Percentiles rank a stretch among this genome's conserved stretches.
These are phyloP conservation scores for Hypolimnas misippus DNA, from an alignment of 2,888 invertebrate genomes.

Conservation along the genomic window DNA sequence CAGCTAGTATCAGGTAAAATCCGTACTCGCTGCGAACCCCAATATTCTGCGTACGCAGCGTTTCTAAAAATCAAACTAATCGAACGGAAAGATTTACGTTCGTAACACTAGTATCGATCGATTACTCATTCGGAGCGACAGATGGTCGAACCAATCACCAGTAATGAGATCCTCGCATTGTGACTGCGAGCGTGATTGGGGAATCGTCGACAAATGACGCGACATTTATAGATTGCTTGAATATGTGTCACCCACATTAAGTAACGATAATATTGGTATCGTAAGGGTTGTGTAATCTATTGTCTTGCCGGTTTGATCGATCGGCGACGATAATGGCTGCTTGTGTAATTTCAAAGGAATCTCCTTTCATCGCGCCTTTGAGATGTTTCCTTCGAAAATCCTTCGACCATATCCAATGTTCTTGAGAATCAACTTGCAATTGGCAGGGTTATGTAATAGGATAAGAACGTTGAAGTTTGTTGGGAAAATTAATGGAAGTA, in stretches of 20 bases:
- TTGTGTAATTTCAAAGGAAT: constrained; percentile 3
- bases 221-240: constrained; percentile 43
- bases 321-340: constrained; percentile 10
- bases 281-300: constrained; percentile 22
- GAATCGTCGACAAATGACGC: constrained; percentile 53
- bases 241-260: constrained; percentile 26
- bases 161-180: constrained; percentile 59
- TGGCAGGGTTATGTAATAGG: constrained; percentile 8
- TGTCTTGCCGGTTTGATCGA: constrained; percentile 24
- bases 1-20: not conserved
- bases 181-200: constrained; percentile 48
- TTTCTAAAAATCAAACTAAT: constrained; percentile 5
- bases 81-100: constrained; percentile 16
- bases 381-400: not conserved
- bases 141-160: constrained; percentile 67
- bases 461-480: not conserved
- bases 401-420: not conserved
- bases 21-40: too few species aligned
- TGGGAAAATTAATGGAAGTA: constrained; percentile 1
- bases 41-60: not conserved
- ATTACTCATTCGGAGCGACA: constrained; percentile 57
- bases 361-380: not conserved
- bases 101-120: constrained; percentile 51
- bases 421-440: not conserved
- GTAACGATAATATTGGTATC: constrained; percentile 20